Conservation (phyloP, 1,140 invertebrate genomes). For the Drosophila teissieri region DNA sequence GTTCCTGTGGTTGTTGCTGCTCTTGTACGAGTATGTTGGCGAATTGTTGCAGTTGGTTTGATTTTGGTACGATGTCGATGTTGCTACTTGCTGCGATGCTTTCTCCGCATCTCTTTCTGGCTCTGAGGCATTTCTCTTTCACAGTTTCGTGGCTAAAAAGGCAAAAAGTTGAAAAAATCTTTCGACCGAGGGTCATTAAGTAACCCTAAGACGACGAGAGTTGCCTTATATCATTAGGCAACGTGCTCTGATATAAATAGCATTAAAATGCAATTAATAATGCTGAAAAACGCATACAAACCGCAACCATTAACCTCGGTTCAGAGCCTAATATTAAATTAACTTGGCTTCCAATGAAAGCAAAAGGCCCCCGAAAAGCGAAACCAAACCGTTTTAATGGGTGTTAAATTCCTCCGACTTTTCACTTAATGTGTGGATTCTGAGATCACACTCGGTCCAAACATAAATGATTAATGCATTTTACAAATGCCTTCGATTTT, state of each 20-base stretch:
- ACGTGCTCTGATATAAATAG: slow-evolving; percentile 42
- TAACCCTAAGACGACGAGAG: slow-evolving; percentile 44
- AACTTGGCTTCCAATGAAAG: slow-evolving; percentile 55
- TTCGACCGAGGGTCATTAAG: slow-evolving; percentile 73
- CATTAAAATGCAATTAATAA: slow-evolving; percentile 76
- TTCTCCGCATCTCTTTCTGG: slow-evolving; percentile 74
- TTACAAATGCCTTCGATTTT: slow-evolving; percentile 20
- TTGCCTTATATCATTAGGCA: slow-evolving; percentile 31
- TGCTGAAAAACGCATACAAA: slow-evolving; percentile 30
- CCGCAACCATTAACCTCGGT: slow-evolving; percentile 34
- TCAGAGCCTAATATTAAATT: slow-evolving; percentile 59
- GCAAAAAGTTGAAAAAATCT: slow-evolving; percentile 32
- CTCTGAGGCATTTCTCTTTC: slow-evolving; percentile 68
- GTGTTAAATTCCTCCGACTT: slow-evolving; percentile 65
- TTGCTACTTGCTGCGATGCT: slow-evolving; percentile 42
- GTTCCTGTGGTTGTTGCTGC: slow-evolving; percentile 44
- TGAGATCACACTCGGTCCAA: slow-evolving; percentile 24
- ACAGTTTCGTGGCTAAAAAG: slow-evolving; percentile 63
- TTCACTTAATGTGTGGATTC: slow-evolving; percentile 66
- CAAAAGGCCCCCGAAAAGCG: slow-evolving; percentile 38
- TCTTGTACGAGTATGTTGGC: slow-evolving; percentile 17
- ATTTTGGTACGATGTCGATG: slow-evolving; percentile 32
- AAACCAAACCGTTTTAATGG: slow-evolving; percentile 61
- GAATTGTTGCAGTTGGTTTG: slow-evolving; percentile 72
- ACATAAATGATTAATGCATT: slow-evolving; percentile 62